Evolutionary conservation across 2,797 vertebrate species (phyloP).

Genomic region (Pseudotriccus pelzelni): DNA sequence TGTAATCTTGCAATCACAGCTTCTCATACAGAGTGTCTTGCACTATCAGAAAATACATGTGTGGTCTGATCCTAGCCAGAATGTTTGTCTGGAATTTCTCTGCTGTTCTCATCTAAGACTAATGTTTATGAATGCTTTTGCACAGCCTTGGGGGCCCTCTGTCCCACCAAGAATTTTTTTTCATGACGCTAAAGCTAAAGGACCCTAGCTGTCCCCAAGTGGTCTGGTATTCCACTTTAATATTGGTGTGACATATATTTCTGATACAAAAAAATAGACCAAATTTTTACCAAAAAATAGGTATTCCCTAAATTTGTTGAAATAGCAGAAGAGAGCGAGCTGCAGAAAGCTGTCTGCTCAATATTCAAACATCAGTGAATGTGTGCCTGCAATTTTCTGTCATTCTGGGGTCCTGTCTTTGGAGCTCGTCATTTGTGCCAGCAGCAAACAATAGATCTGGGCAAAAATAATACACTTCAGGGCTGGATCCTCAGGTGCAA

Average conservation of each 20-base stretch:
- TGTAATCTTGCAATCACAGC: conserved; percentile 32
- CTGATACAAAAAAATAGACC: conserved; percentile 50
- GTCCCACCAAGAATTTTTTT: conserved; percentile 22
- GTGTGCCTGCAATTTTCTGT: background rate
- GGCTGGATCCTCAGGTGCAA: background rate
- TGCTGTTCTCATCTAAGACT: background rate
- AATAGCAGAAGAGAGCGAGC: conserved; percentile 14
- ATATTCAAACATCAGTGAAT: background rate
- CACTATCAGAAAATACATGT: background rate
- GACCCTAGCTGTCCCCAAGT: background rate
- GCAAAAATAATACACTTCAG: background rate
- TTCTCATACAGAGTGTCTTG: conserved; percentile 3
- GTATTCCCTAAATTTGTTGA: background rate
- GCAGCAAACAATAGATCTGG: background rate
- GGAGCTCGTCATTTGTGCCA: background rate
- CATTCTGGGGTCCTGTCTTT: background rate
- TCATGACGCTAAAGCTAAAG: conserved; percentile 23
- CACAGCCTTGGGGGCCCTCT: background rate
- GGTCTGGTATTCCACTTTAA: background rate
- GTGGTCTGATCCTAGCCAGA: conserved; percentile 13
- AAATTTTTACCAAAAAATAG: conserved; percentile 38
- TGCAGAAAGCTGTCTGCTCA: background rate
- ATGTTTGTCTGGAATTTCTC: conserved; percentile 57
- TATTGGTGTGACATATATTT: background rate
- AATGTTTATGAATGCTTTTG: conserved; percentile 55